Percentiles rank a stretch among this genome's conserved stretches.
Conservation (phyloP, 2,888 invertebrate species). For the Arctia plantaginis region DNA sequence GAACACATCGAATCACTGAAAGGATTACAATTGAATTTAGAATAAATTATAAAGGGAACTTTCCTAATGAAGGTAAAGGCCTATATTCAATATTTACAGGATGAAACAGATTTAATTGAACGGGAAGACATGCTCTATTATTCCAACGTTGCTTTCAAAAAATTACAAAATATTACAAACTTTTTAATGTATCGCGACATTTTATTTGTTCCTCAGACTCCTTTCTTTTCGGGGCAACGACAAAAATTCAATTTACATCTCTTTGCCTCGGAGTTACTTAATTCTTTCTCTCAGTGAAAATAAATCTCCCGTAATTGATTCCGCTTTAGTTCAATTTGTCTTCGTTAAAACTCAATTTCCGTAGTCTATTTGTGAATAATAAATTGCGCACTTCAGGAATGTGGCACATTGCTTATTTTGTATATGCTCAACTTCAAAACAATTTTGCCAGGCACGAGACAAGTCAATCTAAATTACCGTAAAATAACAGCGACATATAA, state of each 20-base stretch:
- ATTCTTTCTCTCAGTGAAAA: slow-evolving; percentile 81
- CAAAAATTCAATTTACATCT: slow-evolving; percentile 84
- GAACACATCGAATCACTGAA: slow-evolving; percentile 36
- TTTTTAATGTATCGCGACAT: slow-evolving; percentile 65
- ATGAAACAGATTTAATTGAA: slow-evolving; percentile 38
- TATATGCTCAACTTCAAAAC: slow-evolving; percentile 64
- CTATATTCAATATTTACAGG: slow-evolving; percentile 40
- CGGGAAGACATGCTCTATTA: slow-evolving; percentile 25
- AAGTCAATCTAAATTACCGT: slow-evolving; percentile 80
- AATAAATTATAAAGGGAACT: slow-evolving; percentile 43
- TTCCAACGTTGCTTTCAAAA: slow-evolving; percentile 47
- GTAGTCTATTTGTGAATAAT: slow-evolving; percentile 84
- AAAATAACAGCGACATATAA: slow-evolving; percentile 44
- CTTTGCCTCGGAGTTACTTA: slow-evolving; percentile 79
- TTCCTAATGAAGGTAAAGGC: slow-evolving; percentile 41
- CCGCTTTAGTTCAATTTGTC: slow-evolving; percentile 85
- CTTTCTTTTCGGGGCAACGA: slow-evolving; percentile 68
- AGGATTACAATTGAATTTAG: slow-evolving; percentile 40
- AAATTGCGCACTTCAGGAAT: slow-evolving; percentile 79
- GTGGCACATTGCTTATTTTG: slow-evolving; percentile 71
- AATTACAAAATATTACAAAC: slow-evolving; percentile 59
- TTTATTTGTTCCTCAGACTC: slow-evolving; percentile 63
- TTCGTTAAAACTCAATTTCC: slow-evolving; percentile 86
- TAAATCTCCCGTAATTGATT: slow-evolving; percentile 85
- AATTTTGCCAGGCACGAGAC: slow-evolving; percentile 68